phyloP scores from a whole-genome alignment of 2,113 vertebrate genomes.

The Noctilio leporinus region DNA sequence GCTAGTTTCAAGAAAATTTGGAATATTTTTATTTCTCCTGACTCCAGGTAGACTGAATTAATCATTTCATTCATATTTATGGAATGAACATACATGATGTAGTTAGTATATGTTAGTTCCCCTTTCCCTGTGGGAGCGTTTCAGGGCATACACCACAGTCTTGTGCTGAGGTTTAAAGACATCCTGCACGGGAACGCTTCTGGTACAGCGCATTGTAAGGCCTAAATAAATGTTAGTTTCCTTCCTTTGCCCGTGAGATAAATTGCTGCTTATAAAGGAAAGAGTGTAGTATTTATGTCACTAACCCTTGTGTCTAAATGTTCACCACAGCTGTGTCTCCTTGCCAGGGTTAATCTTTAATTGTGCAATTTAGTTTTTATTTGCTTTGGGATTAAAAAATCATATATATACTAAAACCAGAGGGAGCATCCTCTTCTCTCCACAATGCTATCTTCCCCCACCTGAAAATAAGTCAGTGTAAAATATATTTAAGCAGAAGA shows the following conservation, averaged over 20 bases:
- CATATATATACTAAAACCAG: not conserved
- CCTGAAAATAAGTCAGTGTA: slow-evolving; percentile 49
- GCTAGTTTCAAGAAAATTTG: not conserved
- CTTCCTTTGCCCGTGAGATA: not conserved
- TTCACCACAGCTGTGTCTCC: not conserved
- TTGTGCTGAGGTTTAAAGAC: not conserved
- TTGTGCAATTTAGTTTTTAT: slow-evolving; percentile 12
- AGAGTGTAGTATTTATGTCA: not conserved
- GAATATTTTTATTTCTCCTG: not conserved
- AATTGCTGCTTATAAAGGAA: not conserved
- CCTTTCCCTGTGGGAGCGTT: not conserved
- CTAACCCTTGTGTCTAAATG: not conserved
- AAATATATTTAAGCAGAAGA: slow-evolving; percentile 61
- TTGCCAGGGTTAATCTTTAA: slow-evolving; percentile 11
- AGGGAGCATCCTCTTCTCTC: not conserved
- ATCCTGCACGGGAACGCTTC: not conserved
- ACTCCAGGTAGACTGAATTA: not conserved
- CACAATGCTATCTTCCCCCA: slow-evolving; percentile 15
- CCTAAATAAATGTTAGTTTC: not conserved
- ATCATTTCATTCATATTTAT: not conserved
- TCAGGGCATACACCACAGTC: not conserved
- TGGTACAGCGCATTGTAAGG: not conserved
- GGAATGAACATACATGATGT: not conserved
- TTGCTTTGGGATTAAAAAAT: slow-evolving; percentile 38
- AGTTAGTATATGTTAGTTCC: not conserved